These are phyloP conservation scores for Gouania willdenowi DNA, from an alignment of 2,797 vertebrate genomes.

Conservation along the genomic window DNA sequence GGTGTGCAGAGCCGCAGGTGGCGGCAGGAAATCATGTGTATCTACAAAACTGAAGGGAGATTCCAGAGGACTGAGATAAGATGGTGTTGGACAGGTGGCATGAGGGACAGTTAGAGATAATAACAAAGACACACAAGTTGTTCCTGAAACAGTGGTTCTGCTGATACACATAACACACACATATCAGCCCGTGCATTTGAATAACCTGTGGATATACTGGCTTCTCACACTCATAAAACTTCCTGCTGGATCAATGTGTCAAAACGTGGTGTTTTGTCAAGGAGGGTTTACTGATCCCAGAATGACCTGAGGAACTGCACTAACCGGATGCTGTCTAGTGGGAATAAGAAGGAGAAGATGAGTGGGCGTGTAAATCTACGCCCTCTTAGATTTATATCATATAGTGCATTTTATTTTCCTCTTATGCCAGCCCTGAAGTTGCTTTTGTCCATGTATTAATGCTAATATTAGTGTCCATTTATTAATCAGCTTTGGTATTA, in stretches of 20 bases:
- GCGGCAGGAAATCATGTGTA: not conserved
- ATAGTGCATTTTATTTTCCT: not conserved
- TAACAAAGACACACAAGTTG: not conserved
- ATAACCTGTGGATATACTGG: constrained; percentile 38
- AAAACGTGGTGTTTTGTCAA: not conserved
- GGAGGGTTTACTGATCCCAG: not conserved
- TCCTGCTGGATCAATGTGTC: constrained; percentile 27
- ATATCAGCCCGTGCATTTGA: constrained; percentile 18
- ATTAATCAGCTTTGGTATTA: not conserved
- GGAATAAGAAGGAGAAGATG: constrained; percentile 2
- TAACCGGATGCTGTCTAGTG: constrained; percentile 16
- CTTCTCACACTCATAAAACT: constrained; percentile 3
- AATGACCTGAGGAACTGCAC: constrained; percentile 24
- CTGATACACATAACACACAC: not conserved
- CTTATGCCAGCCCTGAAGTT: not conserved
- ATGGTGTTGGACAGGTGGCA: constrained; percentile 1
- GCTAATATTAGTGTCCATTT: no score
- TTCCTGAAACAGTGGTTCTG: not conserved
- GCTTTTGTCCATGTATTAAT: no score
- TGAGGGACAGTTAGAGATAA: constrained; percentile 2
- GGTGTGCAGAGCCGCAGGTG: not conserved
- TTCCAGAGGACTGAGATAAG: not conserved
- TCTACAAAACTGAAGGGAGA: not conserved
- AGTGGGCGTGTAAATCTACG: not conserved
- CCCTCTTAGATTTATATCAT: not conserved